Base-by-base conservation (phyloP, 1,140 invertebrate genomes). In the Spodoptera frugiperda region DNA sequence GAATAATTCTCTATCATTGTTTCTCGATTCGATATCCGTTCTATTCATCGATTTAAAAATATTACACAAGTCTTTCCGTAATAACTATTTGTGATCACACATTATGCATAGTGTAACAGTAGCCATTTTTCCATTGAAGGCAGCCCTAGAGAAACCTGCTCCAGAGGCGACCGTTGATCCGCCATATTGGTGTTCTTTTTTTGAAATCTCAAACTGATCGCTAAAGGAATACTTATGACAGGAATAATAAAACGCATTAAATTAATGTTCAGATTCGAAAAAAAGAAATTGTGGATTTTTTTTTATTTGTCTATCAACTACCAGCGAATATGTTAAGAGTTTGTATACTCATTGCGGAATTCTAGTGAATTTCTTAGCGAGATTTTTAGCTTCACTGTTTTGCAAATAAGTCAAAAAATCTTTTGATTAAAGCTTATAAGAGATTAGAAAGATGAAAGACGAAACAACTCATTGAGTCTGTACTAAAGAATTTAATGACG, bases 61-160 rank as follows among this genome's bases (percentile, higher is more conserved):
- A 51, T 6, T 51, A 15, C 15, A 2, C n/a, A 6, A 10, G 8
- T 15, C 15, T 17, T 53, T 53, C 15, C 17, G 17, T 17, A 17
- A 53, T 53, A 53, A 53, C 49, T 17, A 53, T 53, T 17, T 53
- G 49, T 15, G n/a, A 51, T n/a, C n/a, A 53, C 1, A 54, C 3
- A 6, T 25, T 14, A n/a, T n/a, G n/a, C n/a, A n/a, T n/a, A n/a
- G n/a, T n/a, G n/a, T 39, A 15, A 8, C 5, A 61, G 14, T 61
- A 15, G n/a, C n/a, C 10, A 61, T 61, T 12, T 59, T 33, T 33
- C 2, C 14, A 25, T 57, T 14, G 9, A 10, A 21, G 63, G 4
- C 44, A 67, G 6, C 63, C 63, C 63, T 67, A 15, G 9, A 2
- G 1, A 67, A 91, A 90, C 91, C 91, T 91, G 91, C 87, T 89